Conservation (phyloP, 2,797 vertebrate species). For the Schizothorax lantsangensis region DNA sequence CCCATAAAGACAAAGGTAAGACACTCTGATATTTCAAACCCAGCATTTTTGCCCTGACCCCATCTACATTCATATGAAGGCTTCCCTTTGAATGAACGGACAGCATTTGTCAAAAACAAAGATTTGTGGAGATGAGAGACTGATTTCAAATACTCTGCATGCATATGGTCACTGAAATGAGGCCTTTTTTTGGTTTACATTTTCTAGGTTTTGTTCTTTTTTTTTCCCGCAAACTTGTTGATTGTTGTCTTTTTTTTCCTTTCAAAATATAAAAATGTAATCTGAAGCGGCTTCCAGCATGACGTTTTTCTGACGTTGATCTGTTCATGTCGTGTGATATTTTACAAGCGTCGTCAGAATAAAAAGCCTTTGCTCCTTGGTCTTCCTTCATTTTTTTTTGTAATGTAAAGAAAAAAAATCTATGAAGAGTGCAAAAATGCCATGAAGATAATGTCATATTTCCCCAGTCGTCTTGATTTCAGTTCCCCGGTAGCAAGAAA, state of each 20-base stretch:
- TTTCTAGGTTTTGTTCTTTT: slow-evolving; percentile 72
- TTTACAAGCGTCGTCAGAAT: slow-evolving; percentile 53
- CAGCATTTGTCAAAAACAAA: slow-evolving; percentile 56
- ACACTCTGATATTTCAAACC: slow-evolving; percentile 62
- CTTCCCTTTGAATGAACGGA: slow-evolving; percentile 59
- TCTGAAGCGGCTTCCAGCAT: slow-evolving; percentile 70
- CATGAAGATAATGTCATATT: slow-evolving; percentile 84
- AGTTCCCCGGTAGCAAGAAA: slow-evolving; percentile 64
- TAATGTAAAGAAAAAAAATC: slow-evolving; percentile 77
- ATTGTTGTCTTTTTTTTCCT: slow-evolving; percentile 66
- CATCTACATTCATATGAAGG: slow-evolving; percentile 67
- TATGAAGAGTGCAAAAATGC: slow-evolving; percentile 88
- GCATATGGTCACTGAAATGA: slow-evolving; percentile 78
- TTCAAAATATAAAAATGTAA: slow-evolving; percentile 76
- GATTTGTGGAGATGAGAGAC: slow-evolving; percentile 54
- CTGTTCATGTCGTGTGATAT: slow-evolving; percentile 64
- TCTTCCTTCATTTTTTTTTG: slow-evolving; percentile 51
- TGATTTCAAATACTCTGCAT: slow-evolving; percentile 79
- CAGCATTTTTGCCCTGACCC: slow-evolving; percentile 59
- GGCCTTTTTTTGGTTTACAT: slow-evolving; percentile 82
- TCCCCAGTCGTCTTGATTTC: slow-evolving; percentile 83
- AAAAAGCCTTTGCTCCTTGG: slow-evolving; percentile 54
- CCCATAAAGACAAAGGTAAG: slow-evolving; percentile 61
- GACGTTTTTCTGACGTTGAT: slow-evolving; percentile 64
- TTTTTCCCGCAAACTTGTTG: slow-evolving; percentile 70